phyloP scores from a whole-genome alignment of 2,113 vertebrate species.

The Ophthalmolycus amberensis region DNA sequence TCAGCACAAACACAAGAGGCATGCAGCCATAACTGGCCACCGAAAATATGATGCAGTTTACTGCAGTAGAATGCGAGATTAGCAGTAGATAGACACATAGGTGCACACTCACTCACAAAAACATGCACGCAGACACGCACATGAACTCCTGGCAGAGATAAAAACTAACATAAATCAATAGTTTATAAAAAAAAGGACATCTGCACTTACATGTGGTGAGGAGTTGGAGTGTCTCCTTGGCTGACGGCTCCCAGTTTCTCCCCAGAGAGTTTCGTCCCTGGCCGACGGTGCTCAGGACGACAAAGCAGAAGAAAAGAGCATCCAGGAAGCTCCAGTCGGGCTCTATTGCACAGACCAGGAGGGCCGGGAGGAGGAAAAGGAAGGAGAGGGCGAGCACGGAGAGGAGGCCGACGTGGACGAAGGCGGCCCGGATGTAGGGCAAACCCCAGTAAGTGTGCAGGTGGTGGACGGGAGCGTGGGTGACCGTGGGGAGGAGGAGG shows the following conservation, averaged over 20 bases:
- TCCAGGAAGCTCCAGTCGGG: conserved; percentile 78
- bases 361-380: conserved; percentile 81
- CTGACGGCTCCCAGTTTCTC: conserved; percentile 21
- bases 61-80: no score
- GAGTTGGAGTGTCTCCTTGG: conserved; percentile 74
- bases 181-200: neutral
- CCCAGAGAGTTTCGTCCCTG: conserved; percentile 79
- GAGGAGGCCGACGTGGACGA: conserved; percentile 67
- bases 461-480: conserved; percentile 54
- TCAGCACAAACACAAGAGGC: no score
- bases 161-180: neutral
- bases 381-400: conserved; percentile 49
- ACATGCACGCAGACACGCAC: no score
- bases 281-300: conserved; percentile 86
- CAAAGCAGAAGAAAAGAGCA: conserved; percentile 86
- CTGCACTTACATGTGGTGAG: conserved; percentile 75
- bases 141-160: no score
- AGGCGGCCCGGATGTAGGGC: conserved; percentile 35
- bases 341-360: conserved; percentile 74
- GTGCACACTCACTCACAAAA: no score
- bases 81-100: no score
- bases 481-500: conserved; percentile 74
- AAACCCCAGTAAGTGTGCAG: conserved; percentile 73
- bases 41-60: no score
- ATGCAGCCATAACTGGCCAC: no score